Evolutionary conservation across 1,140 invertebrate species (phyloP).

Genomic region (Scaptomyza pallida): DNA sequence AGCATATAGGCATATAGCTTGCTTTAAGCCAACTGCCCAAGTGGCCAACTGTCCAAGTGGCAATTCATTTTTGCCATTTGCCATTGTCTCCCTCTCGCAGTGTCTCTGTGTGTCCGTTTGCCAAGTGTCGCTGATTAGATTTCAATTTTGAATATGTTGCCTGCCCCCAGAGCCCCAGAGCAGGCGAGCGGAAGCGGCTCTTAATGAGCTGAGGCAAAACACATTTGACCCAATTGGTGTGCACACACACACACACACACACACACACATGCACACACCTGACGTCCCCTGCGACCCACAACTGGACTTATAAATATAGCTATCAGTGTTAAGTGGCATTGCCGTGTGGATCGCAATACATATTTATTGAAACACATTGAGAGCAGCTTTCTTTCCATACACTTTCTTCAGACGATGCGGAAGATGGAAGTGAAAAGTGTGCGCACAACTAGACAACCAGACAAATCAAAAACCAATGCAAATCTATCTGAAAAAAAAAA

Average conservation of each 20-base stretch:
- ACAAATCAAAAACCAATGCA: slow-evolving; percentile 45
- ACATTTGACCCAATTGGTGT: slow-evolving; percentile 49
- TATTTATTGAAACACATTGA: slow-evolving; percentile 79
- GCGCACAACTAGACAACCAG: slow-evolving; percentile 19
- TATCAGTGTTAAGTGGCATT: slow-evolving; percentile 76
- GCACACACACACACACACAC: slow-evolving; percentile 17
- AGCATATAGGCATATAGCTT: slow-evolving; percentile 26
- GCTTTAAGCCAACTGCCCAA: slow-evolving; percentile 27
- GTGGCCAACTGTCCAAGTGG: slow-evolving; percentile 46
- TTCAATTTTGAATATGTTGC: slow-evolving; percentile 54
- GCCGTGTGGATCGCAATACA: too few species aligned
- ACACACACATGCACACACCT: neutral
- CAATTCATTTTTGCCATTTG: slow-evolving; percentile 37
- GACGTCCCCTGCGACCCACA: slow-evolving; percentile 49
- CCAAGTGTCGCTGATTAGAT: slow-evolving; percentile 59
- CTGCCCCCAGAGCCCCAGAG: slow-evolving; percentile 17
- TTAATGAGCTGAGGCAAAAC: slow-evolving; percentile 51
- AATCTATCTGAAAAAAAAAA: slow-evolving; percentile 37
- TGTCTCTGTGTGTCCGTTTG: slow-evolving; percentile 22
- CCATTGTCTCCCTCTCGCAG: too few species aligned
- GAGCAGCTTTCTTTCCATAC: slow-evolving; percentile 72
- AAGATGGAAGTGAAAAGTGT: slow-evolving; percentile 74
- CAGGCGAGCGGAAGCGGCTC: slow-evolving; percentile 32
- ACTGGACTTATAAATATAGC: slow-evolving; percentile 77
- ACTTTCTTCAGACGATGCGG: slow-evolving; percentile 59